These are phyloP conservation scores for Aleiodes sp. DNA, from an alignment of 1,140 invertebrate genomes.

Conservation along the genomic window DNA sequence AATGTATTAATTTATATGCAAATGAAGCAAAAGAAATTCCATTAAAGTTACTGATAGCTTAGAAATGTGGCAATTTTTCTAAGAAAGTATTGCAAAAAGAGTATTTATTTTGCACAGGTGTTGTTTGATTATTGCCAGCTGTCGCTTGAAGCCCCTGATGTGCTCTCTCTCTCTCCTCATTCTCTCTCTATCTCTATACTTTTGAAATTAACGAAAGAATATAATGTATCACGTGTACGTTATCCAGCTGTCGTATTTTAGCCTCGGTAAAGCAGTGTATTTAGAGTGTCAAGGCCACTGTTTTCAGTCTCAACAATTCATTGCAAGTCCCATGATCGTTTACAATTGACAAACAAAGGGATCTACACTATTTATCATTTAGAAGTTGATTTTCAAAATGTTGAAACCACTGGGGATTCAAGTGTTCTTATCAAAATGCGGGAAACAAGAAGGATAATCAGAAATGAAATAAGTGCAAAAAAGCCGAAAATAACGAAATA, in stretches of 20 bases:
- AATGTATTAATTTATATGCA: too few species aligned
- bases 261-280: not conserved
- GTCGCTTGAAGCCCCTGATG: not conserved
- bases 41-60: too few species aligned
- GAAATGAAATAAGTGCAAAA: not conserved
- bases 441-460: not conserved
- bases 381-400: not conserved
- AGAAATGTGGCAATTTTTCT: too few species aligned
- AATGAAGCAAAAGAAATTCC: too few species aligned
- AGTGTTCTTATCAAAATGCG: slow-evolving; percentile 3
- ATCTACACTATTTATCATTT: slow-evolving; percentile 4
- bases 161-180: not conserved
- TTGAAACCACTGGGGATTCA: too few species aligned
- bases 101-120: not conserved
- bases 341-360: slow-evolving; percentile 3
- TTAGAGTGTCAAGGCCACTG: slow-evolving; percentile 12
- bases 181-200: not conserved
- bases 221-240: slow-evolving; percentile 17
- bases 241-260: slow-evolving; percentile 7
- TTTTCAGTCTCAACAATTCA: not conserved
- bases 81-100: not conserved
- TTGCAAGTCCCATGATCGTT: not conserved
- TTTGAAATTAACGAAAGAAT: slow-evolving; percentile 3
- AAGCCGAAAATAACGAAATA: not conserved
- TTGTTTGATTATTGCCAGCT: slow-evolving; percentile 5